phyloP scores from a whole-genome alignment of 2,797 vertebrate genomes.

The Semaprochilodus insignis region DNA sequence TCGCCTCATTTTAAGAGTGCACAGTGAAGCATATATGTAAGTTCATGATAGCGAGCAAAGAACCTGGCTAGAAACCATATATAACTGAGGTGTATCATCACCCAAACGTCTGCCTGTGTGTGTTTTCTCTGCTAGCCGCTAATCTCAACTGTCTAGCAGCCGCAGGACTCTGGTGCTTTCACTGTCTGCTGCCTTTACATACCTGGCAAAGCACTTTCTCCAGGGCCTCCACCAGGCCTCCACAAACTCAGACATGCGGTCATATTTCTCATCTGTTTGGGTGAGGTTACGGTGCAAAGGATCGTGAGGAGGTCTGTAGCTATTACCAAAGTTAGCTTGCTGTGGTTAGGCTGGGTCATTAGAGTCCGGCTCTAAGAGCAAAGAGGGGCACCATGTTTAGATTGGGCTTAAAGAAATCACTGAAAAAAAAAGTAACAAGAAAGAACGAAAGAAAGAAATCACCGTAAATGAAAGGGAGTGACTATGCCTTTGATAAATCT shows the following conservation, averaged over 20 bases:
- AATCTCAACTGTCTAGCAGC: constrained; percentile 23
- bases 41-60: background rate
- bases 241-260: constrained; percentile 51
- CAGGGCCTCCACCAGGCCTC: constrained; percentile 48
- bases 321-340: constrained; percentile 1
- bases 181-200: constrained; percentile 55
- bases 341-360: constrained; percentile 9
- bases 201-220: constrained; percentile 52
- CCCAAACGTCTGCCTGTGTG: constrained; percentile 35
- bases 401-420: background rate
- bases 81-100: constrained; percentile 14
- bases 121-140: constrained; percentile 19
- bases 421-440: background rate
- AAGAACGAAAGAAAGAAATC: constrained; percentile 34
- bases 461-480: constrained; percentile 24
- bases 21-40: background rate
- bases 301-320: background rate
- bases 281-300: constrained; percentile 6
- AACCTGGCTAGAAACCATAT: background rate
- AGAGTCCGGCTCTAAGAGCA: background rate
- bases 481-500: constrained; percentile 16
- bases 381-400: background rate
- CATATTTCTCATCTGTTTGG: constrained; percentile 31
- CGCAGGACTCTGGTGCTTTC: constrained; percentile 37
- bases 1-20: background rate